A percentile compares a stretch with the other conserved stretches of the same genome.
phyloP scores from a whole-genome alignment of 2,888 invertebrate species.

The Callyntrura guangdongensis region DNA sequence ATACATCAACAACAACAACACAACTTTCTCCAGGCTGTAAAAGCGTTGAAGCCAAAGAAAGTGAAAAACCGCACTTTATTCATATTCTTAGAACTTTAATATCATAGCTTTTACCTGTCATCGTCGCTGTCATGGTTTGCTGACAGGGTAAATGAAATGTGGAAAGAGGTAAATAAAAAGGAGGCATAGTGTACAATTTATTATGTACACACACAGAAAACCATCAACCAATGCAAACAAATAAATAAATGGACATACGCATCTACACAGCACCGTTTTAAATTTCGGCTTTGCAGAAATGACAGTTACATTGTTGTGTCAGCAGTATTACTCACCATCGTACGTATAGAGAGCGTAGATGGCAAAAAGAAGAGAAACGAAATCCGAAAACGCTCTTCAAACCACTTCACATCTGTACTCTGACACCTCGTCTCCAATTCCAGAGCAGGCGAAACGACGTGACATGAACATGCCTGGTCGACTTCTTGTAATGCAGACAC shows the following conservation, averaged over 20 bases:
- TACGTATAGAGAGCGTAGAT: not conserved
- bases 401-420: conserved; percentile 18
- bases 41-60: not conserved
- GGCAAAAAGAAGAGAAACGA: not conserved
- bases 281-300: not conserved
- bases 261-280: not conserved
- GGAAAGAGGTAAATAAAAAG: not conserved
- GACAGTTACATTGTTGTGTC: conserved; percentile 30
- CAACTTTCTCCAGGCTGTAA: not conserved
- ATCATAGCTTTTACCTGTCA: conserved; percentile 34
- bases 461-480: not conserved
- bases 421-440: conserved; percentile 21
- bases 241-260: not conserved
- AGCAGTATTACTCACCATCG: not conserved
- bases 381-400: not conserved
- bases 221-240: conserved; percentile 38
- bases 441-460: not conserved
- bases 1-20: not conserved
- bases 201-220: conserved; percentile 9
- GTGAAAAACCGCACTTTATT: conserved; percentile 38
- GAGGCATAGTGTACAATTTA: no score
- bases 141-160: conserved; percentile 50
- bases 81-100: conserved; percentile 1
- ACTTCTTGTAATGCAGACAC: not conserved
- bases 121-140: not conserved